Base-by-base conservation (phyloP, 2,888 invertebrate genomes). In the Blastobasis adustella region DNA sequence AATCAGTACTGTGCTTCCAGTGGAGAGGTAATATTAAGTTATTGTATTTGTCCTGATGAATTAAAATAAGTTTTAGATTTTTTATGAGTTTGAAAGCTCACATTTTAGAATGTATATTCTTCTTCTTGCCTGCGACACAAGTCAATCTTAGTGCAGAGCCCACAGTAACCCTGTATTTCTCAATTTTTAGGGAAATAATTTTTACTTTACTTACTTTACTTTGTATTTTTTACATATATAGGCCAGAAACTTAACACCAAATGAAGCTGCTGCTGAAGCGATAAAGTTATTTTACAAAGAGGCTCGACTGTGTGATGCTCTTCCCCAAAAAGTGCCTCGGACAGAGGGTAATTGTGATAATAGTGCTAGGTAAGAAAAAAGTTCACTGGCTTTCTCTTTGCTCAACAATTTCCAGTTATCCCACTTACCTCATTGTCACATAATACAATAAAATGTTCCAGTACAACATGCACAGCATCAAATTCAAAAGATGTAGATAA, bases 1-100 rank as follows among this genome's bases (percentile, higher is more conserved):
- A 98, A 98, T 85, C 91, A 92, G 70, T 91, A 93, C 76, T 98
- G 98, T 89, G 96, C 96, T 61, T 97, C 98, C 10, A 96, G 96
- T 82, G 95, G 95, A 67, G 92, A 94, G 88, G 95, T 96, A 84
- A 53, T 53, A 52, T 44, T 49, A 41, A 37, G 5, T 23, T 23
- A 23, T 23, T 23, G 23, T 23, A 23, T 23, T 23, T 23, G 23
- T 23, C 23, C 23, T 23, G 23, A 23, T 23, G 1, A 23, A 23
- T 23, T 23, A 23, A 23, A 23, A 23, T 23, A 23, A 3, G 23
- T 23, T 23, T 23, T 23, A 3, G 23, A 23, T 23, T n/a, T n/a
- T n/a, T n/a, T n/a, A n/a, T n/a, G n/a, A n/a, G n/a, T n/a, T n/a
- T n/a, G n/a, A n/a, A n/a, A n/a, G n/a, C n/a, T n/a, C n/a, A n/a